These are phyloP conservation scores for Achroia grisella DNA, from an alignment of 1,140 invertebrate species.

Conservation along the genomic window DNA sequence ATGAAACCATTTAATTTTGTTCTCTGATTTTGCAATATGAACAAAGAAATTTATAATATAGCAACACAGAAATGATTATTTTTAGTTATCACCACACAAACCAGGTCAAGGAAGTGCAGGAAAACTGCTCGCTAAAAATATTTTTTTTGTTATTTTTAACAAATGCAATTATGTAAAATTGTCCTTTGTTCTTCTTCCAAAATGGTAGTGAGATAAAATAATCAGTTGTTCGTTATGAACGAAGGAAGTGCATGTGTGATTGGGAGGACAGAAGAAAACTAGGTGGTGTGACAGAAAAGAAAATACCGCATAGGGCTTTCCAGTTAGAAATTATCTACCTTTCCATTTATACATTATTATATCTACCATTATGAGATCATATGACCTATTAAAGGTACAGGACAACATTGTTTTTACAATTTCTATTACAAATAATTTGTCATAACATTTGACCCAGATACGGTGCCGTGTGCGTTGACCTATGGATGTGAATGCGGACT, in stretches of 20 bases:
- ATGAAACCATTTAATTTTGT: too few relatives aligned
- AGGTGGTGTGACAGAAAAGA: constrained; percentile 49
- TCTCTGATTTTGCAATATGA: too few relatives aligned
- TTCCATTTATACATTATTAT: constrained; percentile 4
- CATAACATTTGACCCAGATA: constrained; percentile 67
- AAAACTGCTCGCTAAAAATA: constrained; percentile 40
- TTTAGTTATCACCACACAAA: constrained; percentile 30
- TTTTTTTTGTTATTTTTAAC: constrained; percentile 54
- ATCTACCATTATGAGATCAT: constrained; percentile 1
- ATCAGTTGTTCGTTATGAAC: constrained; percentile 24
- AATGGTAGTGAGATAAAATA: constrained; percentile 43
- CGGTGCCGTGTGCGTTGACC: constrained; percentile 62
- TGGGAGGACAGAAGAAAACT: constrained; percentile 42
- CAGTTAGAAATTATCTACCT: constrained; percentile 13
- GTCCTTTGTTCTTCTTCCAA: constrained; percentile 17
- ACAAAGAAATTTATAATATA: too few relatives aligned
- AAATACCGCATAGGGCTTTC: constrained; percentile 54
- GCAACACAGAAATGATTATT: constrained; percentile 20
- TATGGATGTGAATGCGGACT: constrained; percentile 66
- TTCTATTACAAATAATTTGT: constrained; percentile 35
- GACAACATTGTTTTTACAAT: constrained; percentile 10
- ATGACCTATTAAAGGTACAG: constrained; percentile 4
- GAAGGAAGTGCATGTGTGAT: constrained; percentile 33
- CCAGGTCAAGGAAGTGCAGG: constrained; percentile 61
- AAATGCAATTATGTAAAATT: constrained; percentile 45